These are phyloP conservation scores for Acipenser ruthenus DNA, from an alignment of 2,797 vertebrate genomes.

Conservation along the genomic window DNA sequence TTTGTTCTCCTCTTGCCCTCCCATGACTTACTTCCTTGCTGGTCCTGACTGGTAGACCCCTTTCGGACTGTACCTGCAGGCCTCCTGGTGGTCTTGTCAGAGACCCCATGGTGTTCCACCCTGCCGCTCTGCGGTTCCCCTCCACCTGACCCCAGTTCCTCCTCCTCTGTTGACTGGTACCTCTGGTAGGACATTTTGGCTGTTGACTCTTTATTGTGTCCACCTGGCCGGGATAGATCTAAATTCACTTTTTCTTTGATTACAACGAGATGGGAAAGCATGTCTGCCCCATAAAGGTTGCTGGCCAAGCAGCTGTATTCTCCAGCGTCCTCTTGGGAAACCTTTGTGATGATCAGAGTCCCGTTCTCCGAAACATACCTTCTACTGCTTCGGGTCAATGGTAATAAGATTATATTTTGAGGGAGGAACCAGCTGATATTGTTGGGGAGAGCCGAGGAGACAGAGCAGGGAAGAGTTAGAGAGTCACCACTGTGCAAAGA, in stretches of 20 bases:
- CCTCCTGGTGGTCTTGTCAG: slow-evolving; percentile 38
- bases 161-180: slow-evolving; percentile 20
- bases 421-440: slow-evolving; percentile 61
- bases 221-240: slow-evolving; percentile 27
- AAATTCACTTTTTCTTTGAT: slow-evolving; percentile 38
- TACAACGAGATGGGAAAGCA: slow-evolving; percentile 58
- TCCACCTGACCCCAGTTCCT: slow-evolving; percentile 53
- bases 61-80: slow-evolving; percentile 16
- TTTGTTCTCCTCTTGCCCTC: slow-evolving; percentile 52
- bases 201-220: slow-evolving; percentile 10
- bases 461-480: slow-evolving; percentile 53
- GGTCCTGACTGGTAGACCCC: slow-evolving; percentile 20
- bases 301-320: slow-evolving; percentile 63
- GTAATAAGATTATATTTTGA: slow-evolving; percentile 46
- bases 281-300: slow-evolving; percentile 63
- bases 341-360: slow-evolving; percentile 50
- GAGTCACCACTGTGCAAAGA: slow-evolving; percentile 39
- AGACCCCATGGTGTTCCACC: slow-evolving; percentile 41
- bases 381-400: slow-evolving; percentile 42
- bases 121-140: slow-evolving; percentile 42
- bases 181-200: slow-evolving; percentile 15
- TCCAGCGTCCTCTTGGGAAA: slow-evolving; percentile 50
- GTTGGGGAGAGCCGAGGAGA: slow-evolving; percentile 51
- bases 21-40: slow-evolving; percentile 43
- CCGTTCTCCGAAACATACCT: slow-evolving; percentile 54